These are phyloP conservation scores for Bubalus kerabau DNA, from an alignment of 2,113 vertebrate genomes.

Conservation along the genomic window DNA sequence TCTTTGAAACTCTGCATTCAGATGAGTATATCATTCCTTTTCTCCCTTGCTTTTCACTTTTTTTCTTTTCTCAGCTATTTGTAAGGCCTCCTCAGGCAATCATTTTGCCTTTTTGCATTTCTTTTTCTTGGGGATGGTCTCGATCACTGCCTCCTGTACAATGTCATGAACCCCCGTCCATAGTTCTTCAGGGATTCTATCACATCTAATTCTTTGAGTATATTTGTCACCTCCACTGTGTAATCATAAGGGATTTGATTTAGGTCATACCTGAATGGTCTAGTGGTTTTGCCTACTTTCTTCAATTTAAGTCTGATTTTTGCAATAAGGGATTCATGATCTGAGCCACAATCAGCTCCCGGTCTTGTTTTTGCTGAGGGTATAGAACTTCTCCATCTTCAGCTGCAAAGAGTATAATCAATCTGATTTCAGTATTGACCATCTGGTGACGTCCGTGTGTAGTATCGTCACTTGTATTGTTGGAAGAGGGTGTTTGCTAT, in stretches of 20 bases:
- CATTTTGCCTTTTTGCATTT: background rate
- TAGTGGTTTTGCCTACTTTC: background rate
- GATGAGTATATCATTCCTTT: background rate
- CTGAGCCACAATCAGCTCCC: background rate
- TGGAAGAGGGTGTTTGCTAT: background rate
- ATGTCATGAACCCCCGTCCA: background rate
- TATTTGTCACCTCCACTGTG: background rate
- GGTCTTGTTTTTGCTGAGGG: background rate
- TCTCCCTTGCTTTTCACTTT: background rate
- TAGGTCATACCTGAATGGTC: background rate
- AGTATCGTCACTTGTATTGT: background rate
- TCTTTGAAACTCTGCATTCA: background rate
- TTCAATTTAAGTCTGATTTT: background rate
- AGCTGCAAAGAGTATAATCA: background rate
- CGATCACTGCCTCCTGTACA: background rate
- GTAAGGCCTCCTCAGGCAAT: background rate
- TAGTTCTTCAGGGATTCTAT: background rate
- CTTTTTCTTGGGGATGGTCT: background rate
- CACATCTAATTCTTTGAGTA: background rate
- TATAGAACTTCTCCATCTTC: background rate
- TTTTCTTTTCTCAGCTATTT: background rate
- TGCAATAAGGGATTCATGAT: background rate
- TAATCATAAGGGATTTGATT: background rate
- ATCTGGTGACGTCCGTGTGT: background rate
- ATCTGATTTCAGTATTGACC: background rate